Evolutionary conservation across 2,113 vertebrate genomes (phyloP).

Genomic region (Dromiciops gliroides): DNA sequence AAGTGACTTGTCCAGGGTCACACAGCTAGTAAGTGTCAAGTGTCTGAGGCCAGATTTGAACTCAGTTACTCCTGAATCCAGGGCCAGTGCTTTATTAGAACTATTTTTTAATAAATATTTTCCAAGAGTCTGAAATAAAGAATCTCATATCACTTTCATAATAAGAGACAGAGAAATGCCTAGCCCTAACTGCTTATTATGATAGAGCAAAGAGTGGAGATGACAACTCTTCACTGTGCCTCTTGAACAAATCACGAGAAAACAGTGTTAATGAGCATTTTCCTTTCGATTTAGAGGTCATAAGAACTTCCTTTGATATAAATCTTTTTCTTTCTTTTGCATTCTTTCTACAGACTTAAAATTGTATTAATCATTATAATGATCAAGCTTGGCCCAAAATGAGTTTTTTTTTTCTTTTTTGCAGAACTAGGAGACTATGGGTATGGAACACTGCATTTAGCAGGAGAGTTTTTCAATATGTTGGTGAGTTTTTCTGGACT

Average conservation of each 20-base stretch:
- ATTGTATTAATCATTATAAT: neutral
- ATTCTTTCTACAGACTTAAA: neutral
- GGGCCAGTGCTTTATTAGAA: too few relatives aligned
- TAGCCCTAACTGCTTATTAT: neutral
- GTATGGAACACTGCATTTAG: neutral
- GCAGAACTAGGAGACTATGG: neutral
- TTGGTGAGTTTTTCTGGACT: neutral
- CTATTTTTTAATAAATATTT: neutral
- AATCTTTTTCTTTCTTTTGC: neutral
- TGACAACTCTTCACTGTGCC: neutral
- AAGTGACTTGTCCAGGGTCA: too few relatives aligned
- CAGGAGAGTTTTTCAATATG: neutral
- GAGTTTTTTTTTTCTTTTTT: neutral
- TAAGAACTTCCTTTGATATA: neutral
- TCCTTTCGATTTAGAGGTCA: neutral
- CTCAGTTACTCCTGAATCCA: too few relatives aligned
- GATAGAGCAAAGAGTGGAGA: neutral
- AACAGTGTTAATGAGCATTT: neutral
- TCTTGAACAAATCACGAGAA: neutral
- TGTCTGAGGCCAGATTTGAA: too few relatives aligned
- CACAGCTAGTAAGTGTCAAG: too few relatives aligned
- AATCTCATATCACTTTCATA: neutral
- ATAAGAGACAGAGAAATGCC: neutral
- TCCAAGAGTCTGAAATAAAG: neutral
- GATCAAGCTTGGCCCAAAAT: neutral